phyloP scores from a whole-genome alignment of 1,140 invertebrate species.

The Dendrolimus kikuchii region DNA sequence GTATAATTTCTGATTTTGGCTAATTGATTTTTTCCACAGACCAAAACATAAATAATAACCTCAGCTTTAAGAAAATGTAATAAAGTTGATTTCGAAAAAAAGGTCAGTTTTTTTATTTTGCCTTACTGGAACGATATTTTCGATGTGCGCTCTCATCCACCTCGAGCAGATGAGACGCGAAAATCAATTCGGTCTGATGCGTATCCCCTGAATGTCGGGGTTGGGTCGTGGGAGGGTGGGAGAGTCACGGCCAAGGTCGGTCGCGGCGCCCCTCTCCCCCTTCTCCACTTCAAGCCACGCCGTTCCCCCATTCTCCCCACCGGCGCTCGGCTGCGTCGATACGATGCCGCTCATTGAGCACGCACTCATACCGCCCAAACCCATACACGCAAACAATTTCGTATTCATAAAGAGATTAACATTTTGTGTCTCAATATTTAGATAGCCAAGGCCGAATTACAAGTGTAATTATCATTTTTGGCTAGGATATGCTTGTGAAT shows the following conservation, averaged over 20 bases:
- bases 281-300: neutral
- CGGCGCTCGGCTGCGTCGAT: constrained; percentile 14
- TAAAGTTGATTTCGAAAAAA: constrained; percentile 2
- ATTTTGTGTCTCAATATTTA: constrained; percentile 13
- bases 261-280: constrained; percentile 11
- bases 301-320: constrained; percentile 4
- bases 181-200: constrained; percentile 29
- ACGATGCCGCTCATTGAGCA: constrained; percentile 22
- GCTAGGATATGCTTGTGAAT: no score
- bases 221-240: constrained; percentile 12
- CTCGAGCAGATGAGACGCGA: constrained; percentile 10
- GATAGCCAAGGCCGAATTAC: constrained; percentile 1
- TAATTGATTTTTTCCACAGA: no score
- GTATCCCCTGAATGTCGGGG: constrained; percentile 22
- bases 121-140: neutral
- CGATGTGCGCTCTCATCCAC: constrained; percentile 1
- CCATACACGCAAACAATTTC: constrained; percentile 7
- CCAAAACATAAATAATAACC: no score
- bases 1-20: no score
- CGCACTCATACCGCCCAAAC: constrained; percentile 16
- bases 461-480: no score
- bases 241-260: constrained; percentile 41
- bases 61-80: no score
- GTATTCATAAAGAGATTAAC: neutral
- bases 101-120: no score